Percentiles rank a stretch among this genome's conserved stretches.
Conservation (phyloP, 2,113 vertebrate genomes). For the Epinephelus lanceolatus region DNA sequence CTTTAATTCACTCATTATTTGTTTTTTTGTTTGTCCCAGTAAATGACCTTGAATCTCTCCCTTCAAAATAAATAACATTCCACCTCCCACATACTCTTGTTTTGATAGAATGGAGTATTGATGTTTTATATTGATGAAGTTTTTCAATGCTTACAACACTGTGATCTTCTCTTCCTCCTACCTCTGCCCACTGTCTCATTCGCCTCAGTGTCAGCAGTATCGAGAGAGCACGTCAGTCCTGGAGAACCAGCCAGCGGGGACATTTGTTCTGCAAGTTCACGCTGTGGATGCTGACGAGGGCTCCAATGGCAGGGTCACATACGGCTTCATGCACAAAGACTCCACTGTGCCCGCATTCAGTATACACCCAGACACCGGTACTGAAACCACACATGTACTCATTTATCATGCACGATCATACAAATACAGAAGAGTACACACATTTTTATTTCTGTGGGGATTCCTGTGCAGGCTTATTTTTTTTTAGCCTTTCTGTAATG, state of each 20-base stretch:
- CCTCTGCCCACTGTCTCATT: neutral
- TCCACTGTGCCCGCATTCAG: constrained; percentile 89
- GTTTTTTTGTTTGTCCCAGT: constrained; percentile 3
- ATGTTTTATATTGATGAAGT: too few species aligned
- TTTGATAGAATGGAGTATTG: neutral
- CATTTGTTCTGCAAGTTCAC: constrained; percentile 89
- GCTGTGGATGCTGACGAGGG: constrained; percentile 92
- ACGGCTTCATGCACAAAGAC: constrained; percentile 92
- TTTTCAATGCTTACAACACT: neutral
- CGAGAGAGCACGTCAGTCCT: constrained; percentile 87
- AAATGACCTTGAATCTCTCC: constrained; percentile 6
- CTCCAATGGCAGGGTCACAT: constrained; percentile 90
- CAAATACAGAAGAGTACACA: neutral
- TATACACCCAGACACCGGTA: constrained; percentile 92
- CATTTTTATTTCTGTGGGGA: neutral
- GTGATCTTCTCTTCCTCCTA: constrained; percentile 9
- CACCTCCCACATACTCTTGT: constrained; percentile 19
- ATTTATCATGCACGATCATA: neutral
- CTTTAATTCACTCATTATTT: neutral
- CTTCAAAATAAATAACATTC: constrained; percentile 23
- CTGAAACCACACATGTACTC: constrained; percentile 16
- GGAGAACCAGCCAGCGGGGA: constrained; percentile 91
- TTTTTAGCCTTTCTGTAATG: neutral
- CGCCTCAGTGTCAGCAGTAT: constrained; percentile 89
- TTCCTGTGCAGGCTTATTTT: neutral